A percentile compares a stretch with the other conserved stretches of the same genome.
Evolutionary conservation across 2,888 invertebrate species (phyloP).

Genomic region (Lydus trimaculatus): DNA sequence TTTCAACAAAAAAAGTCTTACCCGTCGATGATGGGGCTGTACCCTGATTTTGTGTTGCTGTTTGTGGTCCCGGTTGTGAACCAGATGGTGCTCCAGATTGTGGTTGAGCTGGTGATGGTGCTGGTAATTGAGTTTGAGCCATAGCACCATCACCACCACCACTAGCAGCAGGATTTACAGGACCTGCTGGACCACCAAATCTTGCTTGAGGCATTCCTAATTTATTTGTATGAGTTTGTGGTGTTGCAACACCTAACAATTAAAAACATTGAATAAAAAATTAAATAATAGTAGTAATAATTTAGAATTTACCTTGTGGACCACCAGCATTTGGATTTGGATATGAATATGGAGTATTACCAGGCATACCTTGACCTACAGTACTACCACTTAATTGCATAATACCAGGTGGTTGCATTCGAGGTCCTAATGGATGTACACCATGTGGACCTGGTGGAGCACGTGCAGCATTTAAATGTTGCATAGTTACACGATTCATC

Average conservation of each 20-base stretch:
- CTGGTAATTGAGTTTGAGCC: slow-evolving; percentile 79
- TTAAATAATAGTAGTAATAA: neutral
- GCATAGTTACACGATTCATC: slow-evolving; percentile 65
- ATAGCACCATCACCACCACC: slow-evolving; percentile 70
- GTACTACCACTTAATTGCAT: slow-evolving; percentile 58
- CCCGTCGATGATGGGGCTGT: slow-evolving; percentile 60
- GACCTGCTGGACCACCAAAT: slow-evolving; percentile 58
- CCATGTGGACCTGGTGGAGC: slow-evolving; percentile 55
- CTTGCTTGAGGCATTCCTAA: slow-evolving; percentile 44
- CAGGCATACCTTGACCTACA: slow-evolving; percentile 65
- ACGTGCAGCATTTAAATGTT: slow-evolving; percentile 63
- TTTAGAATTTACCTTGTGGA: slow-evolving; percentile 57
- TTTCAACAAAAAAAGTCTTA: slow-evolving; percentile 45
- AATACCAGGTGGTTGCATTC: slow-evolving; percentile 68
- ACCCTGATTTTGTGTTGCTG: slow-evolving; percentile 63
- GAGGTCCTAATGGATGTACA: slow-evolving; percentile 66
- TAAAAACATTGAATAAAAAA: slow-evolving; percentile 2
- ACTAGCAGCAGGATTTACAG: slow-evolving; percentile 61
- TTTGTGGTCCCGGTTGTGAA: slow-evolving; percentile 66
- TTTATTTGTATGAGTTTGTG: slow-evolving; percentile 59
- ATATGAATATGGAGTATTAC: slow-evolving; percentile 62
- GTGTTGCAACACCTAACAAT: slow-evolving; percentile 65
- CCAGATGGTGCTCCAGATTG: slow-evolving; percentile 76
- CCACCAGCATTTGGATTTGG: slow-evolving; percentile 64
- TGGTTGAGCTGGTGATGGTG: slow-evolving; percentile 79